Conservation (phyloP, 1,140 invertebrate species). For the Drosophila navojoa region DNA sequence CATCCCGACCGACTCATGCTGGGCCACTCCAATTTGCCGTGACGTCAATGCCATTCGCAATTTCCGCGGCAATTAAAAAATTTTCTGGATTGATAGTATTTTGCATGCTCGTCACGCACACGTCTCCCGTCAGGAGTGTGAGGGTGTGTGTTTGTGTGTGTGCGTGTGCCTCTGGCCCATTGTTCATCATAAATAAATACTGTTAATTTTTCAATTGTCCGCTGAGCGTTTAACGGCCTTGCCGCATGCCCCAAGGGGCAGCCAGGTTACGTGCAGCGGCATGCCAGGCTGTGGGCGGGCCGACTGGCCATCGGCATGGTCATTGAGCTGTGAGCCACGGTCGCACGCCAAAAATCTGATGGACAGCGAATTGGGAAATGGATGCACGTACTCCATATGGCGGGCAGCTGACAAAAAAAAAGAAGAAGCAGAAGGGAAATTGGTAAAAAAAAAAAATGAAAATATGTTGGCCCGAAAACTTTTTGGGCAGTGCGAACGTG, state of each 20-base stretch:
- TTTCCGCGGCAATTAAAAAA: conserved; percentile 78
- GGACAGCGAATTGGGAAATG: conserved; percentile 47
- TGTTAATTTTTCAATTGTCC: conserved; percentile 81
- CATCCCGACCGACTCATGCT: background rate
- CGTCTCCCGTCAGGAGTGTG: background rate
- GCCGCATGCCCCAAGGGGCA: conserved; percentile 13
- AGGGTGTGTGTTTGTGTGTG: background rate
- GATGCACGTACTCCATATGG: conserved; percentile 40
- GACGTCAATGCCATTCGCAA: conserved; percentile 74
- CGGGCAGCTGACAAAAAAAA: conserved; percentile 10
- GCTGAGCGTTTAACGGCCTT: conserved; percentile 61
- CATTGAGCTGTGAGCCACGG: conserved; percentile 23
- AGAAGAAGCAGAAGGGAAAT: background rate
- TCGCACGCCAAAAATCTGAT: conserved; percentile 38
- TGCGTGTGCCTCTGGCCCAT: conserved; percentile 23
- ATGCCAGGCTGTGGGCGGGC: background rate
- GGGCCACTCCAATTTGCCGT: conserved; percentile 42
- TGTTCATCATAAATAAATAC: conserved; percentile 80
- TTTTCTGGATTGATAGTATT: conserved; percentile 55
- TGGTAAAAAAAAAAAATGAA: conserved; percentile 8
- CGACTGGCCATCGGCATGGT: background rate
- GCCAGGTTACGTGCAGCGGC: conserved; percentile 10
- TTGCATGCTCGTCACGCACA: conserved; percentile 69
- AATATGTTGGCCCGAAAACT: conserved; percentile 61
- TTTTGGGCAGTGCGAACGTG: conserved; percentile 50